Evolutionary conservation across 2,888 invertebrate genomes (phyloP).

Genomic region (Stenodema calcarata): DNA sequence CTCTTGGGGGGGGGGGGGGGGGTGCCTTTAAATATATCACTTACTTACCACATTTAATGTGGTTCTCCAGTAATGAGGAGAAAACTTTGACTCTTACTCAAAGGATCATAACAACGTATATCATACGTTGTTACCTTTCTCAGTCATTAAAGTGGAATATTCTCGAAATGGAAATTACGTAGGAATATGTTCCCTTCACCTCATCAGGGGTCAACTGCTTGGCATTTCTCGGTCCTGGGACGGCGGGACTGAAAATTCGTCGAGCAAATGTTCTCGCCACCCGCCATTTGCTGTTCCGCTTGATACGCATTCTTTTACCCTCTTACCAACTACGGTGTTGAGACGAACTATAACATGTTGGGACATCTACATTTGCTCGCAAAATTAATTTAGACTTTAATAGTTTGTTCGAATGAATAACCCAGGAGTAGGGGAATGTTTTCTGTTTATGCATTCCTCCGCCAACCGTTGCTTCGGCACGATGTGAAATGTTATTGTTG

Average conservation of each 20-base stretch:
- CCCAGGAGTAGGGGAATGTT: not conserved
- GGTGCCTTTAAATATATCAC: too few relatives aligned
- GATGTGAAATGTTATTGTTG: not conserved
- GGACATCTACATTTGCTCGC: not conserved
- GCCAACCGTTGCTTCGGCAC: not conserved
- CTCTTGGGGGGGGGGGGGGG: too few relatives aligned
- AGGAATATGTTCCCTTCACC: not conserved
- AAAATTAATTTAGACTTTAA: not conserved
- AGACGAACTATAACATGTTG: not conserved
- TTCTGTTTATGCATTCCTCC: not conserved
- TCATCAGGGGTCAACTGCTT: not conserved
- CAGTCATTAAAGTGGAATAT: not conserved
- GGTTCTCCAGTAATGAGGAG: too few relatives aligned
- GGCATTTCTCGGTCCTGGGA: not conserved
- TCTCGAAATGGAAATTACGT: not conserved
- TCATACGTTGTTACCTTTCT: not conserved
- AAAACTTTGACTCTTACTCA: too few relatives aligned
- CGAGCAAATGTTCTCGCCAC: not conserved
- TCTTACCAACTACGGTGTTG: not conserved
- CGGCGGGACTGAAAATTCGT: not conserved
- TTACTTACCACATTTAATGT: too few relatives aligned
- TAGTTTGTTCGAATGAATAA: not conserved
- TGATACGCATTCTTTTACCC: not conserved
- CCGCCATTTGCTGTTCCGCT: not conserved
- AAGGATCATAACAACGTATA: too few relatives aligned